These are phyloP conservation scores for Pegoplata infirma DNA, from an alignment of 2,888 invertebrate species.

Conservation along the genomic window DNA sequence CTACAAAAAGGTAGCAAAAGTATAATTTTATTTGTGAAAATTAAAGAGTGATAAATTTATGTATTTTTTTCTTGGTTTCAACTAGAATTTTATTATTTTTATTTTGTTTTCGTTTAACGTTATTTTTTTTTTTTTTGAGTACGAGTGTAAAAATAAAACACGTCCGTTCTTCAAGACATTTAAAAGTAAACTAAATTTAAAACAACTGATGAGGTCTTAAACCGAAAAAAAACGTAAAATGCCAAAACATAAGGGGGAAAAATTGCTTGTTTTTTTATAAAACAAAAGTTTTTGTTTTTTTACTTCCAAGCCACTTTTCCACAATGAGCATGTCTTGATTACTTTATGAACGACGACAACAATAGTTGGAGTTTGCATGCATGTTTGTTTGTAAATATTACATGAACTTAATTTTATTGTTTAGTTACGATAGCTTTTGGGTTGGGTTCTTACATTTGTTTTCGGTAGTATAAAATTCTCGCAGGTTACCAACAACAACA, in stretches of 20 bases:
- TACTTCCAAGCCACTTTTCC: slow-evolving; percentile 33
- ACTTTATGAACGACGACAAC: slow-evolving; percentile 1
- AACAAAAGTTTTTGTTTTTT: slow-evolving; percentile 22
- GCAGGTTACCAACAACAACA: not conserved
- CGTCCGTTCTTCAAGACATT: slow-evolving; percentile 75
- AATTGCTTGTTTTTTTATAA: slow-evolving; percentile 32
- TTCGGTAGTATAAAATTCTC: slow-evolving; percentile 9
- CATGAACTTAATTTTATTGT: slow-evolving; percentile 35
- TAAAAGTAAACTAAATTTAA: slow-evolving; percentile 74
- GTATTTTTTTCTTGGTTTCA: slow-evolving; percentile 4
- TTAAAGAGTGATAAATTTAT: slow-evolving; percentile 12
- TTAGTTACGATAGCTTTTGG: slow-evolving; percentile 19
- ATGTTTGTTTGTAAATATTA: no score
- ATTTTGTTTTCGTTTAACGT: not conserved
- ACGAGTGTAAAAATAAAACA: slow-evolving; percentile 64
- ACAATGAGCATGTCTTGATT: slow-evolving; percentile 31
- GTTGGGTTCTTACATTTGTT: slow-evolving; percentile 16
- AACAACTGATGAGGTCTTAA: slow-evolving; percentile 14
- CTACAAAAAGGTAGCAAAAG: not conserved
- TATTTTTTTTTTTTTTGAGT: no score
- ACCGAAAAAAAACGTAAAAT: slow-evolving; percentile 24
- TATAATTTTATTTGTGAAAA: no score
- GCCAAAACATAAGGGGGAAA: slow-evolving; percentile 38
- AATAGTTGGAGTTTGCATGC: no score
- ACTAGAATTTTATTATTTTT: not conserved